Base-by-base conservation (phyloP, 2,113 vertebrate species). In the Picathartes gymnocephalus region DNA sequence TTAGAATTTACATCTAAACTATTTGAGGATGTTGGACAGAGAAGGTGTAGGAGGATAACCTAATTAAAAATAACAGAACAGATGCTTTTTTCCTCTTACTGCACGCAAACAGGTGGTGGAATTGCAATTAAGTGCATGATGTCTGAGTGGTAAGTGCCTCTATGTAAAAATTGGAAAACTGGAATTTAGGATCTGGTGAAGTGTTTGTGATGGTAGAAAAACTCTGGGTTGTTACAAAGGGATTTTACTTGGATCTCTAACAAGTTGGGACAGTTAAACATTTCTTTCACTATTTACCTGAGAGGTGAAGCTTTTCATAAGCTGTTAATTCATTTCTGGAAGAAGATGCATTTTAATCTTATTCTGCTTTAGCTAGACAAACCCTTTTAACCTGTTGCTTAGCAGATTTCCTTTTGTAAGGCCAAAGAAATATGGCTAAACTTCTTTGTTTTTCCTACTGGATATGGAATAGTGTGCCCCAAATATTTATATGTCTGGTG, bases 61-160 rank as follows among this genome's bases (percentile, higher is more conserved):
- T 92, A 50, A 95, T 95, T 92, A 87, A 82, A 92, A 90, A 80
- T 71, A 94, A 86, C 60, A 28, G 44, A 78, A 50, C 47, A 86
- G 69, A 53, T 93, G 72, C 23, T 86, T 92, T 94, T 88, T 78
- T 92, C 95, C 51, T 92, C 37, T 86, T 78, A 9, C 28, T 66
- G 64, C 70, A 71, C 5, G 15, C 73, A 83, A 86, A 92, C 56
- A 83, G 60, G 69, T 88, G 82, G 79, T 50, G 56, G 69, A 74
- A 86, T 88, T 93, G 64, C n/a, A 88, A 76, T 81, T 70, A 91
- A 51, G 13, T 45, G 27, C 31, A 10, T 39, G n/a, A n/a, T 68
- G 44, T 35, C 53, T 71, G 65, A 85, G 30, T 30, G 17, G 56
- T 80, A 78, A 88, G n/a, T 30, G 14, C 23, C 18, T 81, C 62